Evolutionary conservation across 2,113 vertebrate genomes (phyloP).

Genomic region (Serilophus lunatus): DNA sequence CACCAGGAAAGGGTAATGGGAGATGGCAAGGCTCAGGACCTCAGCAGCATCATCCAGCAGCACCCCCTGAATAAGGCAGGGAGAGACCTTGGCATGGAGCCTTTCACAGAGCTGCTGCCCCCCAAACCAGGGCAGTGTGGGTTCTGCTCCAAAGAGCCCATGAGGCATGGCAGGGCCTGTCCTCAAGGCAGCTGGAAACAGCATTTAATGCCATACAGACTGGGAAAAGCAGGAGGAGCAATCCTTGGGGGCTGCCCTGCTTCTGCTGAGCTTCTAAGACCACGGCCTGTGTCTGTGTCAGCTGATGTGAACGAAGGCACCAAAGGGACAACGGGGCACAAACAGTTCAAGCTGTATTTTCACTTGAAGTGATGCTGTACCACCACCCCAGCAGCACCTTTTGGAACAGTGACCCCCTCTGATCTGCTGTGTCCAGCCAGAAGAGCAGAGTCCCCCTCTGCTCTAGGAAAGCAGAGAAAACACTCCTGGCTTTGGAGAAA

Average conservation of each 20-base stretch:
- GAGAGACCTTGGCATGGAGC: background rate
- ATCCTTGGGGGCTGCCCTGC: background rate
- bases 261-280: background rate
- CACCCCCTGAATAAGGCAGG: background rate
- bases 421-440: background rate
- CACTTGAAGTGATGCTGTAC: background rate
- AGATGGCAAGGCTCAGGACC: rapidly evolving
- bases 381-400: background rate
- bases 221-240: background rate
- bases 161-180: rapidly evolving
- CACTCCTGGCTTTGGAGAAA: background rate
- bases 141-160: background rate
- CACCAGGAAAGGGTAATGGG: background rate
- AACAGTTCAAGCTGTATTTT: too few species aligned
- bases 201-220: background rate
- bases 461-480: background rate
- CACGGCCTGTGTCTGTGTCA: background rate
- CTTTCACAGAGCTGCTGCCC: background rate
- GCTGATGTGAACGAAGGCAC: background rate
- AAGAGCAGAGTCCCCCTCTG: background rate
- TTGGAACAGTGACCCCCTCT: background rate
- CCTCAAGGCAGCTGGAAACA: background rate
- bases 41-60: background rate
- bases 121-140: background rate
- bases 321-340: too few species aligned